Conservation (phyloP, 2,113 vertebrate genomes). For the Calyptommatus sinebrachiatus region DNA sequence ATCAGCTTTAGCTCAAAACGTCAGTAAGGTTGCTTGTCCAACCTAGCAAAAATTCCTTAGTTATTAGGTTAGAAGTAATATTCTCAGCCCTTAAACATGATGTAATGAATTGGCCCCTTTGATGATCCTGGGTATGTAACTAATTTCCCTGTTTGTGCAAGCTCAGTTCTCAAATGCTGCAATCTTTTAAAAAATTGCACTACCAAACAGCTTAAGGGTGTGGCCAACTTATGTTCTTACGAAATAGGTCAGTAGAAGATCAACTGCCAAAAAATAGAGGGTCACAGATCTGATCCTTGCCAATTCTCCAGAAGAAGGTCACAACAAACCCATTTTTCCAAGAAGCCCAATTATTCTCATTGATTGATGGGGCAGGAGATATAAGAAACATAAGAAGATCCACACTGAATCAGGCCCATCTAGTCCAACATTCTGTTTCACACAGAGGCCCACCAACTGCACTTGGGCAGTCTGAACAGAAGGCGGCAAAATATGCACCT, state of each 20-base stretch:
- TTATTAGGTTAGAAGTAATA: conserved; percentile 3
- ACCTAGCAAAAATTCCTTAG: background rate
- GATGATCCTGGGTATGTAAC: background rate
- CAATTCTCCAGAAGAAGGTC: background rate
- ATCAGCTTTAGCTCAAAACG: background rate
- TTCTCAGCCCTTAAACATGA: background rate
- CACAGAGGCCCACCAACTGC: no score
- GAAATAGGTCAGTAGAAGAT: no score
- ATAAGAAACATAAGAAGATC: no score
- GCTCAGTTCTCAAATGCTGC: background rate
- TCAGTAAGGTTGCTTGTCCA: background rate
- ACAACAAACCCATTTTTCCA: background rate
- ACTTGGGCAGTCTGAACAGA: no score
- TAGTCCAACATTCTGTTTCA: no score
- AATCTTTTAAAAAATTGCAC: background rate
- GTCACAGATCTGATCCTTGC: background rate
- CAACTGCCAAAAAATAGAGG: background rate
- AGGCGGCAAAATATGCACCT: no score
- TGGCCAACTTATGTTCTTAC: no score
- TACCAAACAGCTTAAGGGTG: background rate
- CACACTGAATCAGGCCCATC: no score
- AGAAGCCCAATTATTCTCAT: no score
- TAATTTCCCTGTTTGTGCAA: no score
- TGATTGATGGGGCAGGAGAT: no score
- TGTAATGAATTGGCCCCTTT: background rate